Percentiles rank a stretch among this genome's conserved stretches.
These are phyloP conservation scores for Urocolius indicus DNA, from an alignment of 2,113 vertebrate genomes.

Conservation along the genomic window DNA sequence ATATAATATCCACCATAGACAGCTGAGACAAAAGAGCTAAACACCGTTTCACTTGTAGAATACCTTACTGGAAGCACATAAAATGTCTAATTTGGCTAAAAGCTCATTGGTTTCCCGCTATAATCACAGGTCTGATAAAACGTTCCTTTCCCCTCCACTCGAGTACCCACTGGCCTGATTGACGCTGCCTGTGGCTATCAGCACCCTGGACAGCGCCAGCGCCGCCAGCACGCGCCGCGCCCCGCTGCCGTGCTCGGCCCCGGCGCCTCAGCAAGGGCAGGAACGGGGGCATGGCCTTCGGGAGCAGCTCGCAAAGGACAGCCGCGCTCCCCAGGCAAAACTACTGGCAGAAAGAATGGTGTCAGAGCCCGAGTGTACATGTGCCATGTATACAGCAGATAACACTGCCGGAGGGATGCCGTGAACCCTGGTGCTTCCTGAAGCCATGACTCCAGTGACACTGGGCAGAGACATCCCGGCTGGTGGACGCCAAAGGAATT, in stretches of 20 bases:
- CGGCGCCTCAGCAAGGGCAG: too few relatives aligned
- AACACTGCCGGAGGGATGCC: fast-evolving
- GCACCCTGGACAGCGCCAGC: not conserved
- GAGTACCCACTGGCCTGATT: fast-evolving
- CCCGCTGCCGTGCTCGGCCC: too few relatives aligned
- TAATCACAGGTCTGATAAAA: fast-evolving
- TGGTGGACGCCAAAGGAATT: not conserved
- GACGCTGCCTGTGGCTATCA: fast-evolving
- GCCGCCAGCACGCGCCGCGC: too few relatives aligned
- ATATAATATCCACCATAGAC: not conserved
- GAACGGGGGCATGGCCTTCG: not conserved
- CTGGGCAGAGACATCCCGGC: not conserved
- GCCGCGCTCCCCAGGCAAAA: fast-evolving
- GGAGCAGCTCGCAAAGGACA: fast-evolving
- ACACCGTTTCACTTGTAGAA: not conserved
- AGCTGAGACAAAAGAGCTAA: not conserved
- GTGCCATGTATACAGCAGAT: fast-evolving
- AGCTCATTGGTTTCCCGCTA: fast-evolving
- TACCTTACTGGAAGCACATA: not conserved
- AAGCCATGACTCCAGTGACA: fast-evolving
- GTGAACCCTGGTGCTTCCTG: not conserved
- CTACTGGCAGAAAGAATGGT: fast-evolving
- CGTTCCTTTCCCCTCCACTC: fast-evolving
- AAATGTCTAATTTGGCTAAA: not conserved
- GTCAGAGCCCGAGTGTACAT: not conserved